Conservation (phyloP, 2,113 vertebrate species). For the Cygnus buccinator region DNA sequence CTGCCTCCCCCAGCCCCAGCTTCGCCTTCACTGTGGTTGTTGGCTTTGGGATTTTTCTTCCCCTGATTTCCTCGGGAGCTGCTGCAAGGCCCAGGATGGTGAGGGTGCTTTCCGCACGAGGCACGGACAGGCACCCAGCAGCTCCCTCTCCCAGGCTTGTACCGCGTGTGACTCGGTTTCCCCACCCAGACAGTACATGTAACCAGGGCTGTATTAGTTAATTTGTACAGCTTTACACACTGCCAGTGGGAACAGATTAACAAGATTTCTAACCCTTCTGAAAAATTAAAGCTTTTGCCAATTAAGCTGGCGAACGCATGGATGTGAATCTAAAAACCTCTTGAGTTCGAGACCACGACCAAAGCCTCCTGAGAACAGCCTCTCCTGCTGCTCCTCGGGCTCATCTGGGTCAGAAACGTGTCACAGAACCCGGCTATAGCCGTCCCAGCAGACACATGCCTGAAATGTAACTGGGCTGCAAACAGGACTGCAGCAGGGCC, state of each 20-base stretch:
- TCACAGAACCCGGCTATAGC: neutral
- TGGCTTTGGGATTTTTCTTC: neutral
- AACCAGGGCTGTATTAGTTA: constrained; percentile 23
- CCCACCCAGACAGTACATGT: neutral
- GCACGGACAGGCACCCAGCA: neutral
- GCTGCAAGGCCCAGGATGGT: neutral
- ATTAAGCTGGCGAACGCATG: constrained; percentile 51
- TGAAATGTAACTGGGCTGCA: neutral
- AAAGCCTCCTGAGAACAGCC: constrained; percentile 15
- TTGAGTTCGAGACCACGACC: constrained; percentile 10
- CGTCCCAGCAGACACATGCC: neutral
- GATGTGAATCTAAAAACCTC: constrained; percentile 63
- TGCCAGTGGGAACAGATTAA: constrained; percentile 63
- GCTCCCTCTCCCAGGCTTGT: accelerated
- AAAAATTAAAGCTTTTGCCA: constrained; percentile 67
- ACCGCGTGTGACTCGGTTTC: neutral
- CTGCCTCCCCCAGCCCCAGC: neutral
- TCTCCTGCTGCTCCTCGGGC: neutral
- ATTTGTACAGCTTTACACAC: constrained; percentile 49
- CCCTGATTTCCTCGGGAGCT: neutral
- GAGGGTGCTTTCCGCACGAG: neutral
- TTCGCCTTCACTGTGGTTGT: accelerated
- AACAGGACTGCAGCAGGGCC: neutral
- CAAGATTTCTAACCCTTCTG: constrained; percentile 58
- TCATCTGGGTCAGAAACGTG: neutral